Percentiles rank a stretch among this genome's conserved stretches.
These are phyloP conservation scores for Hesperia comma DNA, from an alignment of 2,888 invertebrate species.

Conservation along the genomic window DNA sequence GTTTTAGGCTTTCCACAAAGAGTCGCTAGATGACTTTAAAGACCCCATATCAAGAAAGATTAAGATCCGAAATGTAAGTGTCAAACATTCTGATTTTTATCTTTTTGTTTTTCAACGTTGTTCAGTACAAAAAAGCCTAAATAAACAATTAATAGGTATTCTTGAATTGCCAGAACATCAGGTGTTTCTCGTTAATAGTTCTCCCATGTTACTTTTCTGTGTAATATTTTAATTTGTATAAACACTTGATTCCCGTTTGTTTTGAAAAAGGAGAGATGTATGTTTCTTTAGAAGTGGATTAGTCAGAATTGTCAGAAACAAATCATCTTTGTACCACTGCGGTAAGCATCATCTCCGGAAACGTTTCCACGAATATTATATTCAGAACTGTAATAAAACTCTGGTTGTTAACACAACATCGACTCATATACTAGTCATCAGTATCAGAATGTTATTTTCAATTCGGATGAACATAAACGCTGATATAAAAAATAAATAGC, in stretches of 20 bases:
- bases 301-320: constrained; percentile 5
- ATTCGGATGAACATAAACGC: too few relatives aligned
- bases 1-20: too few relatives aligned
- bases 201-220: constrained; percentile 13
- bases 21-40: too few relatives aligned
- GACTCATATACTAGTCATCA: neutral
- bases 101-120: too few relatives aligned
- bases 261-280: constrained; percentile 5
- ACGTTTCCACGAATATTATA: constrained; percentile 1
- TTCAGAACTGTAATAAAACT: constrained; percentile 1
- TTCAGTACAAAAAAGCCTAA: too few relatives aligned
- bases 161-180: neutral
- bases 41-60: too few relatives aligned
- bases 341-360: neutral
- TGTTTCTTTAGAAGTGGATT: constrained; percentile 8
- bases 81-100: too few relatives aligned
- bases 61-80: too few relatives aligned
- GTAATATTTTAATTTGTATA: constrained; percentile 18
- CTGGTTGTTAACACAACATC: neutral
- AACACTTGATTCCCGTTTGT: constrained; percentile 17
- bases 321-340: neutral
- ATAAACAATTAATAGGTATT: neutral
- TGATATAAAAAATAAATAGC: too few relatives aligned
- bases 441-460: too few relatives aligned
- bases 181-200: constrained; percentile 16